Percentiles rank a stretch among this genome's conserved stretches.
phyloP scores from a whole-genome alignment of 2,113 vertebrate genomes.

The Hypocryptadius cinnamomeus region DNA sequence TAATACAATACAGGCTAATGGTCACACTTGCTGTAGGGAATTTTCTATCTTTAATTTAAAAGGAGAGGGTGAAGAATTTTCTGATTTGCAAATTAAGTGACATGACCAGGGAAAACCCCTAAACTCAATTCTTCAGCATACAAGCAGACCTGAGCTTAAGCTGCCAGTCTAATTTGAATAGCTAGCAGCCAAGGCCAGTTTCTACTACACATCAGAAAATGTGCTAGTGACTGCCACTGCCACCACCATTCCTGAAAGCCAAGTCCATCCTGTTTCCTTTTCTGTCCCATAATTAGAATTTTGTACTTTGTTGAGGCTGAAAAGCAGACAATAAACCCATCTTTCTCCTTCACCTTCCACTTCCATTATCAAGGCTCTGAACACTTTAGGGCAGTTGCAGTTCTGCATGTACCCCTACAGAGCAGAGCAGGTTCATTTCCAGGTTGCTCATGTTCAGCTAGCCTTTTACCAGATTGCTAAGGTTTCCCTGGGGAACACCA shows the following conservation, averaged over 20 bases:
- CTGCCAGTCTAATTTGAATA: neutral
- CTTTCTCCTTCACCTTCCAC: neutral
- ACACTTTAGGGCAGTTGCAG: neutral
- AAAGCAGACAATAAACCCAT: neutral
- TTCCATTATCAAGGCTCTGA: neutral
- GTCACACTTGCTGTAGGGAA: neutral
- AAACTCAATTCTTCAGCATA: neutral
- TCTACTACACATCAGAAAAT: neutral
- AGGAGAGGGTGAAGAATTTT: neutral
- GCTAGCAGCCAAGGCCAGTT: neutral
- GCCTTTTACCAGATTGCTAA: neutral
- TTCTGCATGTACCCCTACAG: neutral
- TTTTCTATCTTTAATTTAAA: neutral
- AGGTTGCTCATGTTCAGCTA: neutral
- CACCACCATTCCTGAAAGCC: slow-evolving; percentile 16
- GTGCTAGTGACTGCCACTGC: neutral
- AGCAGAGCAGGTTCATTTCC: neutral
- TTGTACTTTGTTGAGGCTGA: neutral
- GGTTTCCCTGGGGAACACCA: neutral
- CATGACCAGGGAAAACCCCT: neutral
- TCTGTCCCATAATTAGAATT: neutral
- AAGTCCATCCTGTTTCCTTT: slow-evolving; percentile 23
- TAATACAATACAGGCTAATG: neutral
- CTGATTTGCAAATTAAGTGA: neutral
- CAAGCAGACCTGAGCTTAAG: neutral